Evolutionary conservation across 2,113 vertebrate genomes (phyloP).

Genomic region (Circaetus gallicus): DNA sequence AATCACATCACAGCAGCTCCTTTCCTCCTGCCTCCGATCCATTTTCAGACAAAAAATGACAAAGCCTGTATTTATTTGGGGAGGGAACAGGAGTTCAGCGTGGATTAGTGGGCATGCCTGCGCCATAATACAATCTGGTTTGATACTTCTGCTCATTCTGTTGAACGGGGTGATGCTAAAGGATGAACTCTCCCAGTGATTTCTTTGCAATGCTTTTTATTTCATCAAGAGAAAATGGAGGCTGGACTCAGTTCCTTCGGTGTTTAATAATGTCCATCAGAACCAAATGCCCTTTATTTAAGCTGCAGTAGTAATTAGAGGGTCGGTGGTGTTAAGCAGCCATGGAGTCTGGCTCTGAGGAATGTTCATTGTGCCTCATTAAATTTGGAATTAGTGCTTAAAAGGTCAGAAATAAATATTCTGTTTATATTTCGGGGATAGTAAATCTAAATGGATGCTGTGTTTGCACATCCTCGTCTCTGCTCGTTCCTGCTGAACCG

Average conservation of each 20-base stretch:
- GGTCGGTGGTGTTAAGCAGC: slow-evolving; percentile 66
- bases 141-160: slow-evolving; percentile 49
- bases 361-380: slow-evolving; percentile 72
- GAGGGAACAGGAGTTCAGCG: slow-evolving; percentile 28
- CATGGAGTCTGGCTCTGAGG: slow-evolving; percentile 60
- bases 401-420: slow-evolving; percentile 76
- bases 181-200: slow-evolving; percentile 13
- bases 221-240: slow-evolving; percentile 66
- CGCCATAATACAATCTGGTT: slow-evolving; percentile 16
- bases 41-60: slow-evolving; percentile 44
- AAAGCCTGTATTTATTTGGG: slow-evolving; percentile 48
- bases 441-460: slow-evolving; percentile 63
- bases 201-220: slow-evolving; percentile 49
- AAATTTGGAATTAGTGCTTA: slow-evolving; percentile 76
- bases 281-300: slow-evolving; percentile 66
- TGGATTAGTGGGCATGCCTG: slow-evolving; percentile 35
- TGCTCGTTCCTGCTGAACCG: slow-evolving; percentile 1
- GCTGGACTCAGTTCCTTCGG: slow-evolving; percentile 23
- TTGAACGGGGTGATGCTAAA: slow-evolving; percentile 20
- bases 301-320: slow-evolving; percentile 67
- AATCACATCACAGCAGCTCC: slow-evolving; percentile 42
- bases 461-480: slow-evolving; percentile 36
- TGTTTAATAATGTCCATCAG: slow-evolving; percentile 62
- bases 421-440: slow-evolving; percentile 68
- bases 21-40: background rate